A percentile compares a stretch with the other conserved stretches of the same genome.
These are phyloP conservation scores for Laothoe populi DNA, from an alignment of 2,888 invertebrate genomes.

Conservation along the genomic window DNA sequence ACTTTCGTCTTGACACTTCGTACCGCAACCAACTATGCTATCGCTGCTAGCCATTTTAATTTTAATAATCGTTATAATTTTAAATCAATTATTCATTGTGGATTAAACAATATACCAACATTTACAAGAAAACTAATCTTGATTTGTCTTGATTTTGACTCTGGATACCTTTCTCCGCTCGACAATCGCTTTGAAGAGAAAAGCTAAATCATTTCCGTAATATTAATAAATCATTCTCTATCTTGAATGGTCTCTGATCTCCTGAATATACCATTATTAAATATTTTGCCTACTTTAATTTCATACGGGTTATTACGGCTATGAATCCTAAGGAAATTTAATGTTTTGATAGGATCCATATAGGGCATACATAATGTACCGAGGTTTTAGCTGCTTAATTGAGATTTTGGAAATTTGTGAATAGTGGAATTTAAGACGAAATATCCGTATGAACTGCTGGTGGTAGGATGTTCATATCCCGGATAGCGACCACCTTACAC, in stretches of 20 bases:
- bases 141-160: background rate
- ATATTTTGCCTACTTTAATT: slow-evolving; percentile 12
- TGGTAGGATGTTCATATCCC: too few species aligned
- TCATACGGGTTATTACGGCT: background rate
- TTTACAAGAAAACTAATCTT: background rate
- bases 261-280: slow-evolving; percentile 4
- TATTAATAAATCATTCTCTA: slow-evolving; percentile 1
- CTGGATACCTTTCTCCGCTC: background rate
- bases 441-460: too few species aligned
- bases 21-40: too few species aligned
- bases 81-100: background rate
- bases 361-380: background rate
- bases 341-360: slow-evolving; percentile 13
- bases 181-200: background rate
- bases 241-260: background rate
- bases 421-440: too few species aligned
- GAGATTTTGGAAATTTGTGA: too few species aligned
- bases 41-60: too few species aligned
- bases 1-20: too few species aligned
- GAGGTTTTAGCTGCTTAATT: background rate
- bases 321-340: background rate
- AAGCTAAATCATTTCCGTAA: slow-evolving; percentile 5
- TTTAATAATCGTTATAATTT: background rate
- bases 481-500: too few species aligned
- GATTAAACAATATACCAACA: background rate